Percentiles rank a stretch among this genome's conserved stretches.
These are phyloP conservation scores for Sitodiplosis mosellana DNA, from an alignment of 1,140 invertebrate genomes.

Conservation along the genomic window DNA sequence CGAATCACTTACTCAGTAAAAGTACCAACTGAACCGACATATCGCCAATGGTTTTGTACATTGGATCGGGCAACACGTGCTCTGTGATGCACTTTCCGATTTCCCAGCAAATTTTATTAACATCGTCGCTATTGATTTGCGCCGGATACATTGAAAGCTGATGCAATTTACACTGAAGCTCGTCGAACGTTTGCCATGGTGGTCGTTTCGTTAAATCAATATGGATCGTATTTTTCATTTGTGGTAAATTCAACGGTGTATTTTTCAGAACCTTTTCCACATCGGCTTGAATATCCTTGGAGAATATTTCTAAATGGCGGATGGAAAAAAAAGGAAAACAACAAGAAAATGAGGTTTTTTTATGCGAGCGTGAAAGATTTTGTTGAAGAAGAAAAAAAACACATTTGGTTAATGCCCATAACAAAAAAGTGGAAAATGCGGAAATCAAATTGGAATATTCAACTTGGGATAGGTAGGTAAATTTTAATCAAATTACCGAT, in stretches of 20 bases:
- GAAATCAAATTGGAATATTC: neutral
- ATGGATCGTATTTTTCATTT: neutral
- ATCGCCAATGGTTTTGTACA: neutral
- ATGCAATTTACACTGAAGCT: constrained; percentile 9
- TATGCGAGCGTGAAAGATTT: no score
- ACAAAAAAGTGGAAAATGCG: neutral
- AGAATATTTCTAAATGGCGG: constrained; percentile 13
- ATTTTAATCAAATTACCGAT: neutral
- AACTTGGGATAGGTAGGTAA: neutral
- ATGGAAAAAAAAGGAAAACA: neutral
- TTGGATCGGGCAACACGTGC: constrained; percentile 12
- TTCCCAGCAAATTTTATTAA: neutral
- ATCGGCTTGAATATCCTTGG: constrained; percentile 10
- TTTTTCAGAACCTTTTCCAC: constrained; percentile 2
- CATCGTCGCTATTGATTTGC: neutral
- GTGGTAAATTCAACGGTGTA: neutral
- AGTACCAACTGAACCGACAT: neutral
- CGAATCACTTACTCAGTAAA: neutral
- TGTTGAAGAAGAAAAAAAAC: no score
- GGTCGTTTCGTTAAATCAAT: constrained; percentile 2
- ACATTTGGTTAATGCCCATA: neutral
- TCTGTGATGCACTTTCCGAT: constrained; percentile 11
- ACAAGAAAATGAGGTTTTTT: neutral
- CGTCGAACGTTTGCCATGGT: constrained; percentile 12
- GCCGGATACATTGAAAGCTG: neutral